These are phyloP conservation scores for Mamestra brassicae DNA, from an alignment of 2,888 invertebrate species.

Conservation along the genomic window DNA sequence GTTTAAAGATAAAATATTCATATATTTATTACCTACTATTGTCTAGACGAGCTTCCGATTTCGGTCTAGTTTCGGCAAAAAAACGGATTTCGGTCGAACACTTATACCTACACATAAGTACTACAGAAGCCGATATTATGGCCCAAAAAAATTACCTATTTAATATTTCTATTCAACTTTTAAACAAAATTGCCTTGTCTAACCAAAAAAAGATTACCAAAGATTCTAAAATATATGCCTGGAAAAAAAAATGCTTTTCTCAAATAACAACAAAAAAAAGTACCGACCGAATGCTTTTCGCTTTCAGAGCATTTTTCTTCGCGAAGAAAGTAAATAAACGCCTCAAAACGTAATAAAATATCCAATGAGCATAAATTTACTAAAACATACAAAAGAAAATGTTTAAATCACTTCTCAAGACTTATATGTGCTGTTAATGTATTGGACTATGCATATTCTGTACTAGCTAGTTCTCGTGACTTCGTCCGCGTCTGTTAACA, in stretches of 20 bases:
- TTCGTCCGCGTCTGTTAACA: no score
- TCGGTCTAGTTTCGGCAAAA: no score
- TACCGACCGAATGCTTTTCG: slow-evolving; percentile 42
- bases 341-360: slow-evolving; percentile 75
- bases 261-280: slow-evolving; percentile 49
- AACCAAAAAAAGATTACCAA: neutral
- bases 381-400: slow-evolving; percentile 64
- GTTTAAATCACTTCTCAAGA: slow-evolving; percentile 68
- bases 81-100: no score
- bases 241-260: slow-evolving; percentile 1
- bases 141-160: no score
- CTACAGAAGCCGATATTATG: no score
- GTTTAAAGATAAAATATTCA: no score
- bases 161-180: neutral
- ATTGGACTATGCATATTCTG: slow-evolving; percentile 59
- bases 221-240: neutral
- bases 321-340: slow-evolving; percentile 63
- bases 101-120: no score
- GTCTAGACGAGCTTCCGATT: no score
- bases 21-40: no score
- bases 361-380: slow-evolving; percentile 79
- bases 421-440: slow-evolving; percentile 53
- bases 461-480: neutral
- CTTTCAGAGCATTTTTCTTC: slow-evolving; percentile 33
- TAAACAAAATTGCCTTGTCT: neutral